Conservation (phyloP, 2,113 vertebrate genomes). For the Bujurquina vittata region DNA sequence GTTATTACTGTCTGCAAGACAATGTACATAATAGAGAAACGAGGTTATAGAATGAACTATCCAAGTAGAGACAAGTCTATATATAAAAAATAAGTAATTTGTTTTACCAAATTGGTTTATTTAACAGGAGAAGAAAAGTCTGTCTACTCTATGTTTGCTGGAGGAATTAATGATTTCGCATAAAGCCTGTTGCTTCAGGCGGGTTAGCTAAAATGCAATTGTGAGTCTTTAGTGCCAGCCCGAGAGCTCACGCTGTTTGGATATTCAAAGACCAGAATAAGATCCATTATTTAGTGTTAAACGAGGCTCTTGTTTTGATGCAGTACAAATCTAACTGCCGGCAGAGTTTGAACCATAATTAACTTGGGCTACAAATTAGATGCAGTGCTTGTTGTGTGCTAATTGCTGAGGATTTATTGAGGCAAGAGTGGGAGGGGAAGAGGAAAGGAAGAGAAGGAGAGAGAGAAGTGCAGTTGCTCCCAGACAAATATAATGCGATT, state of each 20-base stretch:
- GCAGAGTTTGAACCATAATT: constrained; percentile 78
- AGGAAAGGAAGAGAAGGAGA: constrained; percentile 9
- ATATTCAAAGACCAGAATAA: constrained; percentile 66
- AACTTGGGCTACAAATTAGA: constrained; percentile 78
- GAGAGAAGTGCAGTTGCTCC: constrained; percentile 39
- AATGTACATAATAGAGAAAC: constrained; percentile 11
- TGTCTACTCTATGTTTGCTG: constrained; percentile 34
- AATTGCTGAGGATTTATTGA: constrained; percentile 80
- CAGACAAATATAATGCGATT: constrained; percentile 70
- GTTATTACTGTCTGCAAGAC: constrained; percentile 9
- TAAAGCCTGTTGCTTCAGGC: constrained; percentile 43
- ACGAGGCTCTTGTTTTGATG: constrained; percentile 75
- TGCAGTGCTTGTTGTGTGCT: constrained; percentile 75
- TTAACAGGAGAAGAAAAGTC: constrained; percentile 9
- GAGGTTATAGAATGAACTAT: neutral
- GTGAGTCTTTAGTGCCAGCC: constrained; percentile 34
- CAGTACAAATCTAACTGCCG: constrained; percentile 73
- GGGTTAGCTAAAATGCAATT: constrained; percentile 44
- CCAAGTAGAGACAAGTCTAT: neutral
- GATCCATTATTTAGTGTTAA: constrained; percentile 76
- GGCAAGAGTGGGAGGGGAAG: constrained; percentile 50
- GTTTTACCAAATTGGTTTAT: constrained; percentile 33
- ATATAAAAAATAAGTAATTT: constrained; percentile 7
- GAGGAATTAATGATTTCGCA: constrained; percentile 47
- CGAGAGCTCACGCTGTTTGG: constrained; percentile 51